A percentile compares a stretch with the other conserved stretches of the same genome.
Evolutionary conservation across 2,797 vertebrate species (phyloP).

Genomic region (Clarias platycephalus): DNA sequence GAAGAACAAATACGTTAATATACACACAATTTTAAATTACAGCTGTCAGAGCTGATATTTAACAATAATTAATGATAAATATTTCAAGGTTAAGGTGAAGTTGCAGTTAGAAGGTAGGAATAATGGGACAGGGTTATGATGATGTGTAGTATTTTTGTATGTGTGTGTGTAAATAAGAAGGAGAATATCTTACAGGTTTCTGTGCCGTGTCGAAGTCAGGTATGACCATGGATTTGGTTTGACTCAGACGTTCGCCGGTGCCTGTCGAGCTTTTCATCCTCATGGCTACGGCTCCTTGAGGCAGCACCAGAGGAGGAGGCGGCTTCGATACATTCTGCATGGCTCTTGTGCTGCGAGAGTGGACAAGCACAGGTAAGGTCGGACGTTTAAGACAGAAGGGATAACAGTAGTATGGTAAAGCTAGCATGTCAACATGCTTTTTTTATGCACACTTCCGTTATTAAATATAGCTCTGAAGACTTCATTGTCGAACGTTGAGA

Average conservation of each 20-base stretch:
- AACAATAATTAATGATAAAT: background rate
- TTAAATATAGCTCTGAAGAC: background rate
- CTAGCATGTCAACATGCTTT: background rate
- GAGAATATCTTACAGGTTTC: constrained; percentile 76
- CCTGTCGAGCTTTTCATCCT: constrained; percentile 79
- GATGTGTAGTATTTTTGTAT: background rate
- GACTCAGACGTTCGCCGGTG: constrained; percentile 83
- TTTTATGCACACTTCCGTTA: background rate
- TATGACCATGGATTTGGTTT: constrained; percentile 92
- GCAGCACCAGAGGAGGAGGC: constrained; percentile 61
- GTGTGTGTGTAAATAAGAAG: constrained; percentile 33
- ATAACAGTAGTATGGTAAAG: background rate
- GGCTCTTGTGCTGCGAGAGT: constrained; percentile 56
- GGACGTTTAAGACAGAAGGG: background rate
- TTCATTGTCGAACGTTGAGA: background rate
- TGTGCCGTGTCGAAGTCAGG: constrained; percentile 74
- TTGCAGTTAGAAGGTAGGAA: background rate
- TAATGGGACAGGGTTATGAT: background rate
- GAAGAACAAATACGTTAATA: background rate
- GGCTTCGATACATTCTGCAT: constrained; percentile 56
- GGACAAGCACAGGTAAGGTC: background rate
- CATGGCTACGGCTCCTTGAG: constrained; percentile 78
- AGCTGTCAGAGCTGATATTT: background rate
- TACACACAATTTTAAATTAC: background rate
- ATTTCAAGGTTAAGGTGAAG: background rate